Evolutionary conservation across 2,888 invertebrate genomes (phyloP).

Genomic region (Agrochola macilenta): DNA sequence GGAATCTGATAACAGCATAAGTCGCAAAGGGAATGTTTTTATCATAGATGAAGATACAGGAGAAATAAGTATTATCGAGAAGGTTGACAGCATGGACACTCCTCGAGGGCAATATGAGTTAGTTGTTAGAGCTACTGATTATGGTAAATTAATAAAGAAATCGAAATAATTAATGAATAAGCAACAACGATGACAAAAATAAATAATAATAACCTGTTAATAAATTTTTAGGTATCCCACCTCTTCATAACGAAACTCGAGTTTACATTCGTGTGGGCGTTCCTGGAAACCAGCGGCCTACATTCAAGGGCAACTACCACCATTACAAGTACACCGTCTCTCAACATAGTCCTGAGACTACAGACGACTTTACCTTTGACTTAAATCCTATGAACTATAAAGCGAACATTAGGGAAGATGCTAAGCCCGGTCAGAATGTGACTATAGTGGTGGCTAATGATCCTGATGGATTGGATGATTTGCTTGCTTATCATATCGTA

Average conservation of each 20-base stretch:
- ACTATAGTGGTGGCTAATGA: slow-evolving; percentile 94
- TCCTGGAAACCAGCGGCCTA: slow-evolving; percentile 94
- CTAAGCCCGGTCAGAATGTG: slow-evolving; percentile 92
- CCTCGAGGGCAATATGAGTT: slow-evolving; percentile 94
- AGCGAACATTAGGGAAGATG: slow-evolving; percentile 93
- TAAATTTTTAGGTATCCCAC: slow-evolving; percentile 89
- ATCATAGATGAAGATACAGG: slow-evolving; percentile 93
- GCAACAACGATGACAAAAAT: background rate
- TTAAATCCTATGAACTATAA: slow-evolving; percentile 93
- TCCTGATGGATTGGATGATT: slow-evolving; percentile 94
- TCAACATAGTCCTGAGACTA: slow-evolving; percentile 78
- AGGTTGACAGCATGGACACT: slow-evolving; percentile 93
- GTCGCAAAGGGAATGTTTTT: slow-evolving; percentile 91
- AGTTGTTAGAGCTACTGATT: slow-evolving; percentile 93
- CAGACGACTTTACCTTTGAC: slow-evolving; percentile 87
- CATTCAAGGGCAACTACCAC: slow-evolving; percentile 94
- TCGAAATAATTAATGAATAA: background rate
- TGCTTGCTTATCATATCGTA: slow-evolving; percentile 93
- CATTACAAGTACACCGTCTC: slow-evolving; percentile 87
- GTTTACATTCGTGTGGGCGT: slow-evolving; percentile 94
- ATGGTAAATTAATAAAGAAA: slow-evolving; percentile 84
- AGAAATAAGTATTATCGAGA: slow-evolving; percentile 92
- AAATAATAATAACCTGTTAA: background rate
- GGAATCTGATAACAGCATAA: slow-evolving; percentile 92
- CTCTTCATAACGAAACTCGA: slow-evolving; percentile 92